Evolutionary conservation across 2,797 vertebrate genomes (phyloP).

Genomic region (Tadarida brasiliensis): DNA sequence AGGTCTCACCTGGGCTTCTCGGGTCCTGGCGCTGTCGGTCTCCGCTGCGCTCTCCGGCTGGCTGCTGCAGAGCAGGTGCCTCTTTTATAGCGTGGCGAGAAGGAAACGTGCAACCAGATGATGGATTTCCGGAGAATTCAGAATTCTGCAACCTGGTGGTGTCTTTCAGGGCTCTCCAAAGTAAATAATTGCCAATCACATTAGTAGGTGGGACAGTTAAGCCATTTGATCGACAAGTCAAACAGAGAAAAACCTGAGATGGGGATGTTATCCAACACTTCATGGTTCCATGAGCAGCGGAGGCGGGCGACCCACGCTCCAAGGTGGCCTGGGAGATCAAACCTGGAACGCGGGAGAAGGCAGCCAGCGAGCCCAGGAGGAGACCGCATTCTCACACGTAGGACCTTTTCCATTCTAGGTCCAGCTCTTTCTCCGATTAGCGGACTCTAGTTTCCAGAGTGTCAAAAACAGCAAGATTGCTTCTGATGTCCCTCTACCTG

Average conservation of each 20-base stretch:
- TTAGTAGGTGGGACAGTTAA: conserved; percentile 60
- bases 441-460: neutral
- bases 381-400: neutral
- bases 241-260: conserved; percentile 77
- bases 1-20: conserved; percentile 66
- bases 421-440: neutral
- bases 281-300: neutral
- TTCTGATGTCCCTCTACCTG: neutral
- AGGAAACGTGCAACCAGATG: conserved; percentile 46
- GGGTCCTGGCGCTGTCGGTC: neutral
- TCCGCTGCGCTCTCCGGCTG: neutral
- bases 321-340: neutral
- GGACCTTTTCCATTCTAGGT: neutral
- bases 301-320: neutral
- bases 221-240: conserved; percentile 62
- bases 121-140: conserved; percentile 67
- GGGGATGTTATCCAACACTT: conserved; percentile 75
- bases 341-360: neutral
- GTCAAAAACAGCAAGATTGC: neutral
- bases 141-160: conserved; percentile 39
- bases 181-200: conserved; percentile 75
- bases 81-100: conserved; percentile 72
- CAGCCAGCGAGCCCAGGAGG: neutral
- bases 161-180: conserved; percentile 75
- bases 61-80: neutral